Base-by-base conservation (phyloP, 2,113 vertebrate species). In the Garra rufa region DNA sequence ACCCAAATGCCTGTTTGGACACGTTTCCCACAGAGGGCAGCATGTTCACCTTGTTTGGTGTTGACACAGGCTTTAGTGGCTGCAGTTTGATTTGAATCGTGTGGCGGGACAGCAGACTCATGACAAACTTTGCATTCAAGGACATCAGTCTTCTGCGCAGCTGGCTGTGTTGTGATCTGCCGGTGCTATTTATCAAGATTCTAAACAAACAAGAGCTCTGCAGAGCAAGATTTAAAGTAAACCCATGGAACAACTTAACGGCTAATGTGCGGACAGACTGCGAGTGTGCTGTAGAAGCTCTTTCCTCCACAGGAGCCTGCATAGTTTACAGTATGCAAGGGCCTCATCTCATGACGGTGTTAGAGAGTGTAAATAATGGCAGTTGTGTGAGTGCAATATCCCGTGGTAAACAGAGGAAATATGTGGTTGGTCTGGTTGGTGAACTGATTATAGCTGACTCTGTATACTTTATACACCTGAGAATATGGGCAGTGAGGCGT, bases 1-100 rank as follows among this genome's bases (percentile, higher is more conserved):
- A 84, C 77, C 65, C 70, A 55, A 82, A 86, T 73, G 87, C 92
- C 26, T 91, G 93, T 89, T 86, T 88, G 84, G 88, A 89, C 93
- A 90, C 87, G 91, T 92, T 89, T 92, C 84, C 76, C 85, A 85
- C 67, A 67, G 15, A 61, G 74, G 80, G 75, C 84, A 84, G 76
- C 79, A 86, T 48, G 55, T 70, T 85, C 59, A 82, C 79, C 57
- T 50, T 81, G 59, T 63, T 83, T 87, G 63, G 70, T 71, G 76
- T 77, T 81, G 52, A 46, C n/a, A 48, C 76, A 75, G 46, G 44
- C 48, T 63, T 21, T 75, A 48, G 17, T 34, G 76, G 75, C 84
- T 90, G 19, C 43, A 67, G 63, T 55, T 81, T 79, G 34, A 63
- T 79, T 79, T 21, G 46, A 81, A 67, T 48, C 9, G 10, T 70